Conservation (phyloP, 2,113 vertebrate genomes). For the Falcunculus frontatus region DNA sequence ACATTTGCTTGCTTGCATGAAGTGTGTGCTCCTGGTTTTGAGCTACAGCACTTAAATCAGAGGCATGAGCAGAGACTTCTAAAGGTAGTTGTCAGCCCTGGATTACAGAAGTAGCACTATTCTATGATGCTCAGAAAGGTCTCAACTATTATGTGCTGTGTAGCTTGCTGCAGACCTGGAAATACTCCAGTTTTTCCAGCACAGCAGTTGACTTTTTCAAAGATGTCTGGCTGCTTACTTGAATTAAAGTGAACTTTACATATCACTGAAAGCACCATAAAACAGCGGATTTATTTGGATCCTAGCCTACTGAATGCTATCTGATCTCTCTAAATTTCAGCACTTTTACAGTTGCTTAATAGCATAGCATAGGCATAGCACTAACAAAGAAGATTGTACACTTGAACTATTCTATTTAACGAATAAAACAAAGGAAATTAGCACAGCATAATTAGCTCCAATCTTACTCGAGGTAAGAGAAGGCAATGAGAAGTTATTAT, state of each 20-base stretch:
- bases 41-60: not conserved
- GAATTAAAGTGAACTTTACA: not conserved
- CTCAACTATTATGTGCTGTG: not conserved
- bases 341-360: not conserved
- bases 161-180: not conserved
- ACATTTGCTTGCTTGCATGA: not conserved
- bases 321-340: not conserved
- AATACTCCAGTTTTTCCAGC: not conserved
- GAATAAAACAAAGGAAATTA: slow-evolving; percentile 36
- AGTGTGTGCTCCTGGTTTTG: not conserved
- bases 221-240: not conserved
- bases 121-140: not conserved
- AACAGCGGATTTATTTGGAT: not conserved
- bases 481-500: slow-evolving; percentile 49
- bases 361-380: not conserved
- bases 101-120: not conserved
- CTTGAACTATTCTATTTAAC: not conserved
- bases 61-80: not conserved
- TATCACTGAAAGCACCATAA: not conserved
- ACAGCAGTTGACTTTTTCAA: not conserved
- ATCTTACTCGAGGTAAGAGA: not conserved
- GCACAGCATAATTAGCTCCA: slow-evolving; percentile 17
- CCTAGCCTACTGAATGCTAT: not conserved
- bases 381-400: not conserved
- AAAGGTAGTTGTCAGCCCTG: not conserved